Conservation (phyloP, 2,888 invertebrate species). For the Zhuqinia jingwanae region DNA sequence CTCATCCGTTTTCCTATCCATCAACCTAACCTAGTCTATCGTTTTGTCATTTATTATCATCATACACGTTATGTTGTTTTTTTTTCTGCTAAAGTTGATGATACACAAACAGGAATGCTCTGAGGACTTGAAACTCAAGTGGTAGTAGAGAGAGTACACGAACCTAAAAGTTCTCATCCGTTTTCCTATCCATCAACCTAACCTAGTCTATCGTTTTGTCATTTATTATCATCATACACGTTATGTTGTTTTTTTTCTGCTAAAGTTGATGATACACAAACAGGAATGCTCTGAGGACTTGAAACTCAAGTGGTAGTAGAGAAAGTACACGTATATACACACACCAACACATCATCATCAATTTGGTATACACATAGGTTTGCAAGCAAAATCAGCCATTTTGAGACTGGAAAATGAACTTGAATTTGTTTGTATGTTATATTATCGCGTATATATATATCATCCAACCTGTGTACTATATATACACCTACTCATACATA, state of each 20-base stretch:
- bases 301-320: conserved; percentile 21
- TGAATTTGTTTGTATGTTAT: not conserved
- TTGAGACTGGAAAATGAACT: not conserved
- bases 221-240: not conserved
- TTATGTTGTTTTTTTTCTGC: conserved; percentile 8
- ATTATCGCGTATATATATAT: conserved; percentile 2
- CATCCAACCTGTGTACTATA: no score
- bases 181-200: not conserved
- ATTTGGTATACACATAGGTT: not conserved
- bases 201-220: not conserved
- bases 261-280: conserved; percentile 14
- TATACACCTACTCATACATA: no score
- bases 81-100: conserved; percentile 9
- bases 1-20: not conserved
- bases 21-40: not conserved
- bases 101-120: not conserved
- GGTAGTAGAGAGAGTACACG: conserved; percentile 20
- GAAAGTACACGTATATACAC: no score
- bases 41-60: no score
- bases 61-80: conserved; percentile 5
- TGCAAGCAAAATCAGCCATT: not conserved
- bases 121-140: not conserved
- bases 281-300: not conserved
- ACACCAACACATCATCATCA: conserved; percentile 41
- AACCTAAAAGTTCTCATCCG: not conserved